Evolutionary conservation across 2,888 invertebrate species (phyloP).

Genomic region (Andricus quercusramuli): DNA sequence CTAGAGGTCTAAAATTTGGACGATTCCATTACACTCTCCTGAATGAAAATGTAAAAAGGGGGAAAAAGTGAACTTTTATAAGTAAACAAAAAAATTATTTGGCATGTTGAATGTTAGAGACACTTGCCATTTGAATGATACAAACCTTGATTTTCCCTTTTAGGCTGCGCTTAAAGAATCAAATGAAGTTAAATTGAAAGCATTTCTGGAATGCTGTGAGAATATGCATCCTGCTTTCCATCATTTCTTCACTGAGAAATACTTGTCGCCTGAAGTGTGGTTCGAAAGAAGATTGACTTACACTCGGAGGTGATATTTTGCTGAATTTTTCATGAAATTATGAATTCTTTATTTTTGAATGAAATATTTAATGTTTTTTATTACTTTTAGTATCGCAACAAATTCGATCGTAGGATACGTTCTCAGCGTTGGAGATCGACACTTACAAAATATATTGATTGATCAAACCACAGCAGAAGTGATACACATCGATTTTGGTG

Average conservation of each 20-base stretch:
- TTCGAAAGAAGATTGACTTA: conserved; percentile 91
- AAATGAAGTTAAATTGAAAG: conserved; percentile 80
- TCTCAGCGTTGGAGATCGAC: conserved; percentile 94
- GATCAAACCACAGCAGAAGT: conserved; percentile 93
- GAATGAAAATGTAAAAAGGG: too few relatives aligned
- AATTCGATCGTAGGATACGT: conserved; percentile 95
- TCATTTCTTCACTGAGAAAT: conserved; percentile 93
- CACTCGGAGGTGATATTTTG: conserved; percentile 83
- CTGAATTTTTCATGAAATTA: not conserved
- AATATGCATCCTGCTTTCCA: conserved; percentile 91
- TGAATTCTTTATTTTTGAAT: conserved; percentile 7
- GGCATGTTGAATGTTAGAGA: too few relatives aligned
- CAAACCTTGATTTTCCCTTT: conserved; percentile 6
- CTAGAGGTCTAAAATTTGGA: too few relatives aligned
- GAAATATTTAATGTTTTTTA: conserved; percentile 36
- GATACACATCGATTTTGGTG: conserved; percentile 96
- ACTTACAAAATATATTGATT: conserved; percentile 94
- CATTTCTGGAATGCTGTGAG: conserved; percentile 83
- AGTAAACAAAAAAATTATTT: too few relatives aligned
- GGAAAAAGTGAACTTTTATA: too few relatives aligned
- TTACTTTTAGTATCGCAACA: conserved; percentile 84
- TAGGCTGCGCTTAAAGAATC: conserved; percentile 66
- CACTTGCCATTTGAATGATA: not conserved
- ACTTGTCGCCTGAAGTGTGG: conserved; percentile 90
- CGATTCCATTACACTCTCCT: too few relatives aligned